phyloP scores from a whole-genome alignment of 2,797 vertebrate species.

The Poeciliopsis infans region DNA sequence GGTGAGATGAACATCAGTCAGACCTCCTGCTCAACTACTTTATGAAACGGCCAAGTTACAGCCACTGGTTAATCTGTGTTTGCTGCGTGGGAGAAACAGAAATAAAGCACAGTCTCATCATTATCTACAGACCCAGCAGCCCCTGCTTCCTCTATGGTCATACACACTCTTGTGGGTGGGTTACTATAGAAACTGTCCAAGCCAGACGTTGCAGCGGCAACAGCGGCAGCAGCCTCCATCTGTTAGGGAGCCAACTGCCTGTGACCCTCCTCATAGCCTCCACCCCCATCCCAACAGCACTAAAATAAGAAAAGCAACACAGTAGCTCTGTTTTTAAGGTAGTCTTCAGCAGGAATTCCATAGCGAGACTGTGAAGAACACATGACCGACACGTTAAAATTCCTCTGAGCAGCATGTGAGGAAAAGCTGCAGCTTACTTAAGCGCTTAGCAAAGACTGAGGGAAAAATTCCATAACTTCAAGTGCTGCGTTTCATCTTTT shows the following conservation, averaged over 20 bases:
- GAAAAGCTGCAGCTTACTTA: conserved; percentile 56
- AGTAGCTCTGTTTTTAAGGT: conserved; percentile 35
- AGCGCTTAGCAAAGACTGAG: conserved; percentile 37
- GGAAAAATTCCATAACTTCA: conserved; percentile 27
- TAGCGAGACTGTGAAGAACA: conserved; percentile 36
- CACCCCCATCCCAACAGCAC: conserved; percentile 10
- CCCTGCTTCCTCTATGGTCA: conserved; percentile 71
- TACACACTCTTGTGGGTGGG: conserved; percentile 81
- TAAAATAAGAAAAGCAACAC: conserved; percentile 30
- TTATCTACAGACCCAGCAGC: conserved; percentile 81
- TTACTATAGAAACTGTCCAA: conserved; percentile 87
- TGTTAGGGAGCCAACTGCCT: conserved; percentile 66
- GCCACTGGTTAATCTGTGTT: conserved; percentile 52
- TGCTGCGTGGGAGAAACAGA: conserved; percentile 66
- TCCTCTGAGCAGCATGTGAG: conserved; percentile 71
- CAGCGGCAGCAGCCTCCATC: conserved; percentile 66
- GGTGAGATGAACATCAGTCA: conserved; percentile 16
- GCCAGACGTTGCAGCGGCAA: conserved; percentile 77
- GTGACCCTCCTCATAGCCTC: conserved; percentile 40
- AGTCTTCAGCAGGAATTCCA: conserved; percentile 29
- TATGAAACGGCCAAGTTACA: conserved; percentile 42
- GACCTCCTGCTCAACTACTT: conserved; percentile 10
- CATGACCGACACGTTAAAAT: conserved; percentile 72
- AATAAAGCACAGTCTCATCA: conserved; percentile 71
- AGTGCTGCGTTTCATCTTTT: conserved; percentile 15